A percentile compares a stretch with the other conserved stretches of the same genome.
phyloP scores from a whole-genome alignment of 2,888 invertebrate genomes.

The Microchrysa polita region DNA sequence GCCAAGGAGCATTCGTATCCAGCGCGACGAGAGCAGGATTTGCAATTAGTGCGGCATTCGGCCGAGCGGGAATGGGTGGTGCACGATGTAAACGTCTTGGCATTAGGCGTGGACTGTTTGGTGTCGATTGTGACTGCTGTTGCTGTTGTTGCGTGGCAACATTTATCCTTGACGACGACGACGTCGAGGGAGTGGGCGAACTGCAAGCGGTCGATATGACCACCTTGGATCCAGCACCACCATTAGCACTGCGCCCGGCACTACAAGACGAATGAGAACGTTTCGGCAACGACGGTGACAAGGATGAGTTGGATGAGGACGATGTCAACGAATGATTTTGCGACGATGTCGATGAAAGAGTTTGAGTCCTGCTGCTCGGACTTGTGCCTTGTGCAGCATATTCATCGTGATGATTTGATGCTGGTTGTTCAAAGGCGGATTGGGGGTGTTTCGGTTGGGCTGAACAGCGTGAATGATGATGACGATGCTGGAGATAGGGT shows the following conservation, averaged over 20 bases:
- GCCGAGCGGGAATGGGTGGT: conserved; percentile 61
- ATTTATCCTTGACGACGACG: conserved; percentile 7
- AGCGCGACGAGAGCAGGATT: conserved; percentile 58
- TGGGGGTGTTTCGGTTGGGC: conserved; percentile 51
- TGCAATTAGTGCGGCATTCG: conserved; percentile 55
- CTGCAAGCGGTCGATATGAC: conserved; percentile 25
- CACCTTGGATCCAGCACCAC: conserved; percentile 14
- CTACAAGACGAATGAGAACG: conserved; percentile 51
- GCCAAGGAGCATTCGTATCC: conserved; percentile 64
- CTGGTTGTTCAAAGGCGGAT: conserved; percentile 38
- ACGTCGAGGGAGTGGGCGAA: conserved; percentile 14
- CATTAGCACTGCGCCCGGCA: too few relatives aligned
- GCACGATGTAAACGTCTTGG: conserved; percentile 67
- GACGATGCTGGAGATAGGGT: conserved; percentile 53
- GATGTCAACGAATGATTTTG: conserved; percentile 54
- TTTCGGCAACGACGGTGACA: conserved; percentile 60
- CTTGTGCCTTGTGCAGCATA: conserved; percentile 26
- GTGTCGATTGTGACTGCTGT: conserved; percentile 68
- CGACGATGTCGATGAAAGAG: conserved; percentile 60
- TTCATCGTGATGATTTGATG: conserved; percentile 8
- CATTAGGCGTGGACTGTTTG: conserved; percentile 77
- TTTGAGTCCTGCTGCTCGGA: conserved; percentile 54
- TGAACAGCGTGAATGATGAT: conserved; percentile 54
- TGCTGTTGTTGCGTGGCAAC: conserved; percentile 56
- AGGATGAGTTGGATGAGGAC: conserved; percentile 52